Percentiles rank a stretch among this genome's conserved stretches.
These are phyloP conservation scores for Hormiphora californensis DNA, from an alignment of 37 sponge, comb jelly and placozoan genomes.

Conservation along the genomic window DNA sequence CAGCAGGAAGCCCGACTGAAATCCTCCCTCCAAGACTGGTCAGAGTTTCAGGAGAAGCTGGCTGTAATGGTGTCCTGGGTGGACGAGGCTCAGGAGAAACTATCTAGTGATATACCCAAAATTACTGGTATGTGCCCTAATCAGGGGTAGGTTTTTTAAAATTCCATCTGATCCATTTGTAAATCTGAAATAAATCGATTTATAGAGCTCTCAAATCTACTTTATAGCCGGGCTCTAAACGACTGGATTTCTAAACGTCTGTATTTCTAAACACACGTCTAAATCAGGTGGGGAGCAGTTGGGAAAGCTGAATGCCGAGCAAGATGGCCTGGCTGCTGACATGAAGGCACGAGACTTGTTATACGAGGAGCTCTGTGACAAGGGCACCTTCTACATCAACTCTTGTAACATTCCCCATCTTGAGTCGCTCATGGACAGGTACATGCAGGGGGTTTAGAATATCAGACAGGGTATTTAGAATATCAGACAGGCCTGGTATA, in stretches of 20 bases:
- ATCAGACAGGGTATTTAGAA: no score
- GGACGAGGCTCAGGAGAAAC: constrained; percentile 25
- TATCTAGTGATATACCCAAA: not conserved
- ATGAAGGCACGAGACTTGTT: not conserved
- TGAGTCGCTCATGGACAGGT: constrained; percentile 18
- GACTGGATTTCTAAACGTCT: no score
- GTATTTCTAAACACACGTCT: no score
- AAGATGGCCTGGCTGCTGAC: not conserved
- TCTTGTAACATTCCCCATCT: not conserved
- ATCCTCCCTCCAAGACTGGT: constrained; percentile 11
- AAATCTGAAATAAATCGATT: no score
- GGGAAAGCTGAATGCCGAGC: not conserved
- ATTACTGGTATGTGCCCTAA: no score
- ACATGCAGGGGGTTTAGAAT: no score
- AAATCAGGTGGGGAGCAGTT: not conserved
- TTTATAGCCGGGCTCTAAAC: no score
- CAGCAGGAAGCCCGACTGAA: not conserved
- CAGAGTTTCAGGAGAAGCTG: not conserved
- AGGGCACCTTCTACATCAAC: constrained; percentile 44
- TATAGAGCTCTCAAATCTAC: no score
- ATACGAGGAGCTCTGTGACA: constrained; percentile 38
- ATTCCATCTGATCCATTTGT: no score
- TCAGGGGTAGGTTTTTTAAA: no score
- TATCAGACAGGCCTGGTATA: no score
- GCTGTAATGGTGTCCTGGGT: constrained; percentile 4